phyloP scores from a whole-genome alignment of 2,797 vertebrate species.

The Pseudocheirus occidentalis region DNA sequence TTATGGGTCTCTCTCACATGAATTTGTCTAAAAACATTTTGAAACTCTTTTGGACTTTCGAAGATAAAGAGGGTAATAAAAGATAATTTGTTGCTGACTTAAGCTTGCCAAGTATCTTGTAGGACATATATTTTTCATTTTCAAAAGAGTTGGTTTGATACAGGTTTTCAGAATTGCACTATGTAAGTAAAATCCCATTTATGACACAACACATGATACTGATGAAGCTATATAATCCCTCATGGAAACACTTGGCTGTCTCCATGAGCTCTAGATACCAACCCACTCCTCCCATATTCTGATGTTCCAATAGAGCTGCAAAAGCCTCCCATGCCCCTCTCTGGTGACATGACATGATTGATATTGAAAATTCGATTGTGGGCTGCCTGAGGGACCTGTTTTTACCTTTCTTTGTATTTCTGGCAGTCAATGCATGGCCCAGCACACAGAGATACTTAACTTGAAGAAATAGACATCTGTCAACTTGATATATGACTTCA shows the following conservation, averaged over 20 bases:
- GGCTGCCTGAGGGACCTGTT: background rate
- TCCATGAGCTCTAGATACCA: background rate
- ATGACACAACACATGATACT: background rate
- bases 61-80: background rate
- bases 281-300: background rate
- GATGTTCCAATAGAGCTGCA: background rate
- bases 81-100: background rate
- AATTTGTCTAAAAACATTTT: background rate
- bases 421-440: background rate
- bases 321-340: background rate
- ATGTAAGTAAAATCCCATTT: background rate
- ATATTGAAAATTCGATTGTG: background rate
- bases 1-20: background rate
- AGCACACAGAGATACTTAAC: background rate
- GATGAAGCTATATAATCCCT: background rate
- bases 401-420: background rate
- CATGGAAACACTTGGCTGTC: background rate
- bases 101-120: background rate
- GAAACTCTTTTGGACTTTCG: background rate
- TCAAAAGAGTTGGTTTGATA: background rate
- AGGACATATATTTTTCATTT: background rate
- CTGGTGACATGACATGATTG: background rate
- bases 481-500: background rate
- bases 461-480: background rate
- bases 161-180: background rate